Conservation (phyloP, 2,888 invertebrate genomes). For the Limnephilus auricula region DNA sequence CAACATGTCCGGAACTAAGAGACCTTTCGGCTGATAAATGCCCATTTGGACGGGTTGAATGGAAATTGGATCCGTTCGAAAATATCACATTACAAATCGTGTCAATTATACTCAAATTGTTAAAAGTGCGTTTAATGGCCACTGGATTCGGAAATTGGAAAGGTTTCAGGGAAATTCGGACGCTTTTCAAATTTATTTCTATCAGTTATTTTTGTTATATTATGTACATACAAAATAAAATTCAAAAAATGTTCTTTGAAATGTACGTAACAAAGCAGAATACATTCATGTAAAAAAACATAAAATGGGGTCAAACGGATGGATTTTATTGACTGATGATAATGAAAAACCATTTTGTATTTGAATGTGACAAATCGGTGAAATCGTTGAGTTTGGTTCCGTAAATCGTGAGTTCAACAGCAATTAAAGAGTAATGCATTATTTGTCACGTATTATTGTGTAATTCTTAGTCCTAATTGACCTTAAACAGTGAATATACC, state of each 20-base stretch:
- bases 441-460: too few species aligned
- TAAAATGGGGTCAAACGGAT: too few species aligned
- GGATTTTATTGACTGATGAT: too few species aligned
- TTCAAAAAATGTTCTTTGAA: not conserved
- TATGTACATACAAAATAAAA: not conserved
- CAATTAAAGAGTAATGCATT: too few species aligned
- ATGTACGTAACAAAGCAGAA: not conserved
- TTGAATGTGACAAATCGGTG: too few species aligned
- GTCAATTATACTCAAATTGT: slow-evolving; percentile 40
- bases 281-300: too few species aligned
- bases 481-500: too few species aligned
- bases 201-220: too few species aligned
- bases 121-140: slow-evolving; percentile 35
- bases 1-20: slow-evolving; percentile 40
- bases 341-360: too few species aligned
- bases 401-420: too few species aligned
- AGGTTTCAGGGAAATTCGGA: not conserved
- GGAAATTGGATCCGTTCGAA: slow-evolving; percentile 44
- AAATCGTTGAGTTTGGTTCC: too few species aligned
- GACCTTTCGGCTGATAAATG: slow-evolving; percentile 49
- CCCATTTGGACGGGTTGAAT: slow-evolving; percentile 38
- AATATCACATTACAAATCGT: slow-evolving; percentile 42
- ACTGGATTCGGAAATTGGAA: slow-evolving; percentile 34
- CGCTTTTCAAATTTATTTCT: not conserved
- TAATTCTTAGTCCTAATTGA: too few species aligned